A percentile compares a stretch with the other conserved stretches of the same genome.
phyloP scores from a whole-genome alignment of 2,113 vertebrate genomes.

The Ornithorhynchus anatinus region DNA sequence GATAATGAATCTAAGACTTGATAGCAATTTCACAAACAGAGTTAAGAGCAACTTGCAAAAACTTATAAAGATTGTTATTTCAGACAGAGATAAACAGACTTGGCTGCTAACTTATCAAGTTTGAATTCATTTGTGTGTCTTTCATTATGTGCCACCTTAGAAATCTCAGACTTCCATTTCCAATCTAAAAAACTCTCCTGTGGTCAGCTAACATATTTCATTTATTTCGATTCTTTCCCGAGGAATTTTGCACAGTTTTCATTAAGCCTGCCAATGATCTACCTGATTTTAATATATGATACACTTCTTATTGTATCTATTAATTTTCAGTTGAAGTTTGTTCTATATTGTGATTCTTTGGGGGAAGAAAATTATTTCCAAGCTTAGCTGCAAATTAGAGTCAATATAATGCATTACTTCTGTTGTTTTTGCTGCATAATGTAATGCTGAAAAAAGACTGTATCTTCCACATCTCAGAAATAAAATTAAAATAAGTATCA shows the following conservation, averaged over 20 bases:
- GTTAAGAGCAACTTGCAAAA: not conserved
- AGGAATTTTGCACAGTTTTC: not conserved
- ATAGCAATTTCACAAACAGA: not conserved
- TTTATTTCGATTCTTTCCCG: accelerated
- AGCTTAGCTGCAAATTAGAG: constrained; percentile 19
- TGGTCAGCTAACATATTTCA: too few relatives aligned
- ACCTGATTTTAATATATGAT: not conserved
- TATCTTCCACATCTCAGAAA: not conserved
- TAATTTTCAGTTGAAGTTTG: not conserved
- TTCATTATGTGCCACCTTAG: too few relatives aligned
- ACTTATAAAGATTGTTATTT: not conserved
- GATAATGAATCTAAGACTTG: constrained; percentile 32
- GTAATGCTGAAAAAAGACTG: constrained; percentile 3
- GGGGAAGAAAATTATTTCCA: not conserved
- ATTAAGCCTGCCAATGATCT: not conserved
- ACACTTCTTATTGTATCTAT: not conserved
- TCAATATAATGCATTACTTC: constrained; percentile 26
- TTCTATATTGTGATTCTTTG: not conserved
- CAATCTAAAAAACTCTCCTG: too few relatives aligned
- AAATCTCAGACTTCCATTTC: too few relatives aligned
- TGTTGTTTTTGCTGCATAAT: not conserved
- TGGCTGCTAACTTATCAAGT: not conserved
- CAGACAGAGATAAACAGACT: not conserved
- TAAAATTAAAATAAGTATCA: too few relatives aligned
- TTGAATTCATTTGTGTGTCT: too few relatives aligned